These are phyloP conservation scores for Nycteola revayana DNA, from an alignment of 2,888 invertebrate genomes.

Conservation along the genomic window DNA sequence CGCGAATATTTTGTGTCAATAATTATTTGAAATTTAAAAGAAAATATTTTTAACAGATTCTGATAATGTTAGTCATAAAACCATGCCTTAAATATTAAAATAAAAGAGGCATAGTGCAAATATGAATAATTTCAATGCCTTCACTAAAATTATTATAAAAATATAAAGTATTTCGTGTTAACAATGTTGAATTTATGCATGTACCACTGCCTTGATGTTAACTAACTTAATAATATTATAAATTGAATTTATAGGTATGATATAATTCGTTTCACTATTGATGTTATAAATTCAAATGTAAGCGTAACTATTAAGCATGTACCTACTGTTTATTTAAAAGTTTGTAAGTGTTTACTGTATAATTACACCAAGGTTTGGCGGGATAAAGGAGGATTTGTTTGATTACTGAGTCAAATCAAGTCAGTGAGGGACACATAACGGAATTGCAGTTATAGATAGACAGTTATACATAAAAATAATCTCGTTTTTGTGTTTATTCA, in stretches of 20 bases:
- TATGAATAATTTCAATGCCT: slow-evolving; percentile 36
- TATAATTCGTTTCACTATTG: slow-evolving; percentile 50
- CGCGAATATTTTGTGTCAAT: slow-evolving; percentile 16
- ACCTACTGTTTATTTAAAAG: slow-evolving; percentile 36
- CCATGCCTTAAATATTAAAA: slow-evolving; percentile 36
- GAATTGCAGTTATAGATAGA: too few species aligned
- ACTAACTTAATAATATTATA: slow-evolving; percentile 49
- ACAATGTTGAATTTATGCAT: slow-evolving; percentile 55
- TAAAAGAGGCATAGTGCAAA: slow-evolving; percentile 21
- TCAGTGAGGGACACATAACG: too few species aligned
- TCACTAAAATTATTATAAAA: slow-evolving; percentile 43
- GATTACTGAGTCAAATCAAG: too few species aligned
- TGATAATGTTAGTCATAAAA: too few species aligned
- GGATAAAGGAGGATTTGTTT: too few species aligned
- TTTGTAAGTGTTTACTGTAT: slow-evolving; percentile 22
- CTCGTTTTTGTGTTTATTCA: too few species aligned
- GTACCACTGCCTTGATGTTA: slow-evolving; percentile 72
- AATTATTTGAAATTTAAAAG: too few species aligned
- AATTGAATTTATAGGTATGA: slow-evolving; percentile 52
- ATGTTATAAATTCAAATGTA: slow-evolving; percentile 44
- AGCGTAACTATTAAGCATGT: slow-evolving; percentile 33
- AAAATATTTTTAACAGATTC: too few species aligned
- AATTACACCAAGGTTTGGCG: slow-evolving; percentile 7
- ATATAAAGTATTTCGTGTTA: slow-evolving; percentile 43
- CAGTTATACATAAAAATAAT: too few species aligned